Evolutionary conservation across 2,888 invertebrate species (phyloP).

Genomic region (Ophion ventricosus): DNA sequence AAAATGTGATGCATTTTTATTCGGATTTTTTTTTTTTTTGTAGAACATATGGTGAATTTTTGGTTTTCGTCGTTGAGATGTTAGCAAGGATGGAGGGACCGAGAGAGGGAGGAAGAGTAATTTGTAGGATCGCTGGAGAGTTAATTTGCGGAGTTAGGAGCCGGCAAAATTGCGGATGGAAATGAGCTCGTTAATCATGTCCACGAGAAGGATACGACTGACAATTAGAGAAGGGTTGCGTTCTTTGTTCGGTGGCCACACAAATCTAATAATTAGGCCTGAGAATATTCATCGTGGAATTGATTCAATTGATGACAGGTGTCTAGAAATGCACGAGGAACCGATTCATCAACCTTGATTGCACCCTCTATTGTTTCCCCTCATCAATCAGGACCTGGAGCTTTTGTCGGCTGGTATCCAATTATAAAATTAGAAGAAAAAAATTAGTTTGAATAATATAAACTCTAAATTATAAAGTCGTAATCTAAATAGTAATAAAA

Average conservation of each 20-base stretch:
- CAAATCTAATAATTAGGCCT: constrained; percentile 29
- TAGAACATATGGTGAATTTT: neutral
- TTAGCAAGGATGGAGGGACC: neutral
- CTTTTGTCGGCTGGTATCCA: too few species aligned
- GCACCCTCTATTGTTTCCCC: neutral
- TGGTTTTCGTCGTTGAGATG: neutral
- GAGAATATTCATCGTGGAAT: constrained; percentile 32
- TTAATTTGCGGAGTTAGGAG: constrained; percentile 18
- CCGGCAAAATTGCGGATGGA: constrained; percentile 20
- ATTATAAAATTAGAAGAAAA: too few species aligned
- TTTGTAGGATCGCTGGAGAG: neutral
- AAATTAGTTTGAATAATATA: too few species aligned
- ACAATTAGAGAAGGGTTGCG: constrained; percentile 11
- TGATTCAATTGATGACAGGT: constrained; percentile 21
- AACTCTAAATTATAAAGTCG: too few species aligned
- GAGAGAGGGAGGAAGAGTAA: neutral
- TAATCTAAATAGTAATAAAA: too few species aligned
- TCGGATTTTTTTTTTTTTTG: neutral
- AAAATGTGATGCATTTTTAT: neutral
- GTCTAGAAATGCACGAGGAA: neutral
- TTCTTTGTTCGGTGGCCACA: constrained; percentile 9
- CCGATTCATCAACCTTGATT: constrained; percentile 25
- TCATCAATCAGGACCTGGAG: neutral
- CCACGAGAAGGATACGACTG: constrained; percentile 8
- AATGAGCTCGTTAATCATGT: constrained; percentile 33